Base-by-base conservation (phyloP, 2,888 invertebrate species). In the Malacosoma neustria region DNA sequence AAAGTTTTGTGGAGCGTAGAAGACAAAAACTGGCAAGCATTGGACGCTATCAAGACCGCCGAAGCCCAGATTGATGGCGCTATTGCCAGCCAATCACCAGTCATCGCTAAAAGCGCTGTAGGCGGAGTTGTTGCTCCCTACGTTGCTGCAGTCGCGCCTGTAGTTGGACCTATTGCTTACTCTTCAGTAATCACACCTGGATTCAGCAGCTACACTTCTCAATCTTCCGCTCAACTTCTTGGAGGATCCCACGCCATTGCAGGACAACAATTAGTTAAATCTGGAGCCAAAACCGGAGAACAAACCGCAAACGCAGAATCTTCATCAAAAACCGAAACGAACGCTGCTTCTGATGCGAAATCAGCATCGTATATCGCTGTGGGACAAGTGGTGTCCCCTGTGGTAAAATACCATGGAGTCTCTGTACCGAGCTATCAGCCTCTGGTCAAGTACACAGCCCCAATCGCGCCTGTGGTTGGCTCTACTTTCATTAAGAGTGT, bases 21-120 rank as follows among this genome's bases (percentile, higher is more conserved):
- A 35, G 84, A 84, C 6, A 65, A 69, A 54, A 79, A 81, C 61
- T 81, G 80, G 79, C 81, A 81, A 42, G 71, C 72, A 1, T 33
- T 79, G 0, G 73, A 76, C 36, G 77, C 77, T 4, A 38, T 69
- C 1, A 70, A 74, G 40, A 69, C 74, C 0, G 74, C 72, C 12
- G 66, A 73, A 36, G 82, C 84, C 9, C 64, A 72, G 29, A 36
- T 72, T 1, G 76, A 77, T 4, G 82, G 73, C 0, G 57, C 62
- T 3, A 41, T 70, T 0, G 77, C 81, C 0, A 70, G 51, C 45
- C 59, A 57, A 3, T 63, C 72, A 4, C 59, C 54, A 1, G 39
- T 42, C 0, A 33, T 68, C 0, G 72, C 72, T 1, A 72, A 72
- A 32, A 49, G 57, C 3, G 54, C 61, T 29, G 43, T 37, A 1